Base-by-base conservation (phyloP, 2,797 vertebrate genomes). In the Dipus sagitta region DNA sequence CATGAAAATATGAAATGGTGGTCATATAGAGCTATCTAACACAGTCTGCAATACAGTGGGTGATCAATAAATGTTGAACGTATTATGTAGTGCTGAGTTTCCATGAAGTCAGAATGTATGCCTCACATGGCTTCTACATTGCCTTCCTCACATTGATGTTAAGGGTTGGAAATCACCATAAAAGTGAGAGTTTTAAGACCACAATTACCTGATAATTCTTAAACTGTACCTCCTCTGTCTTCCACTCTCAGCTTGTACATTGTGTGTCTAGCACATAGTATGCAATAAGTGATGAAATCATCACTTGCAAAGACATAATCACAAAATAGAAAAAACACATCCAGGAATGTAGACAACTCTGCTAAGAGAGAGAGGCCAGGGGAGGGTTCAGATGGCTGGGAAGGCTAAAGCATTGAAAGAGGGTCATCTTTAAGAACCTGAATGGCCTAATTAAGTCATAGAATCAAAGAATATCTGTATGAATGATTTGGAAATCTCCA, bases 161-260 rank as follows among this genome's bases (percentile, higher is more conserved):
- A 72, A 79, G 20, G 28, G 54, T 58, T 74, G 87, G 18, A 28
- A 7, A 78, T 60, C 18, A 34, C n/a, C n/a, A 62, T 32, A 71
- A 74, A 78, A 18, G 20, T 38, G 30, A 88, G 32, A 88, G 68
- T 26, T 74, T 14, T 86, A 71, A 79, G 28, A 71, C 11, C 28
- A 23, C n/a, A 26, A 82, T n/a, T 83, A 10, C 47, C 14, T 82
- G 24, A 28, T 72, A 82, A 52, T 88, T 67, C 38, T 87, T 74
- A 6, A 72, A 15, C 38, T 52, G 2, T 30, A 8, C 1, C 1
- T 0, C 3, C 3, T 2, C 38, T 18, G 4, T 6, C 11, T 28
- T 10, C 8, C 47, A 30, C n/a, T 26, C 18, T 60, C 32, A 21
- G 1, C 7, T 26, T 58, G 58, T 85, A 12, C 42, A 77, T 62